These are phyloP conservation scores for Diarsia brunnea DNA, from an alignment of 2,888 invertebrate genomes.

Conservation along the genomic window DNA sequence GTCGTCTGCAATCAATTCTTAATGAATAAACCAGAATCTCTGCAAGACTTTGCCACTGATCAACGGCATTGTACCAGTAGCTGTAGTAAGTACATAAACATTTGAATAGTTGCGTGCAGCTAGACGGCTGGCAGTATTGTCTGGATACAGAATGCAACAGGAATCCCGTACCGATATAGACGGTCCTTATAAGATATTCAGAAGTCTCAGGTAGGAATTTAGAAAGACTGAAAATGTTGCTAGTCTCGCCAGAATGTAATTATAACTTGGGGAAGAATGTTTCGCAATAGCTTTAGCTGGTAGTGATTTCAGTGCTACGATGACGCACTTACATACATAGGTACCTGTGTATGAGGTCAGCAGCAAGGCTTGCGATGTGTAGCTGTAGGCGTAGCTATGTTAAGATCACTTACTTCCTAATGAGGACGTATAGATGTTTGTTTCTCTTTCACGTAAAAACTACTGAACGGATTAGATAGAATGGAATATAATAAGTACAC, in stretches of 20 bases:
- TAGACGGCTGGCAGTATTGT: slow-evolving; percentile 27
- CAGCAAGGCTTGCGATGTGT: neutral
- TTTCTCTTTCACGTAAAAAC: too few species aligned
- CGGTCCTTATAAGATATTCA: neutral
- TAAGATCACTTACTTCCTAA: neutral
- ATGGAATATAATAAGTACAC: too few species aligned
- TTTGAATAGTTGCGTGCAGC: slow-evolving; percentile 5
- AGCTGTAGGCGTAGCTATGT: neutral
- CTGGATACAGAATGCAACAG: slow-evolving; percentile 39
- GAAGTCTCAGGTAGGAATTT: slow-evolving; percentile 33
- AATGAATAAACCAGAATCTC: slow-evolving; percentile 9
- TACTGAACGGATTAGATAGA: too few species aligned
- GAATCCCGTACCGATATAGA: slow-evolving; percentile 45
- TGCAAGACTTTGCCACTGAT: neutral
- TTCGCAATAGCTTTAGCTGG: neutral
- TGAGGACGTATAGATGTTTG: too few species aligned
- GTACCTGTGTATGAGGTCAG: neutral
- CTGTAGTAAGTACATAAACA: neutral
- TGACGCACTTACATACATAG: neutral
- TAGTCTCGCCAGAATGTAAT: neutral
- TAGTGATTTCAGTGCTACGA: neutral
- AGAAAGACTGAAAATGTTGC: slow-evolving; percentile 24
- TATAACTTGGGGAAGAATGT: neutral
- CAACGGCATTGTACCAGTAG: neutral
- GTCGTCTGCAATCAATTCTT: neutral